Conservation (phyloP, 1,140 invertebrate genomes). For the Zaprionus kolodkinae region DNA sequence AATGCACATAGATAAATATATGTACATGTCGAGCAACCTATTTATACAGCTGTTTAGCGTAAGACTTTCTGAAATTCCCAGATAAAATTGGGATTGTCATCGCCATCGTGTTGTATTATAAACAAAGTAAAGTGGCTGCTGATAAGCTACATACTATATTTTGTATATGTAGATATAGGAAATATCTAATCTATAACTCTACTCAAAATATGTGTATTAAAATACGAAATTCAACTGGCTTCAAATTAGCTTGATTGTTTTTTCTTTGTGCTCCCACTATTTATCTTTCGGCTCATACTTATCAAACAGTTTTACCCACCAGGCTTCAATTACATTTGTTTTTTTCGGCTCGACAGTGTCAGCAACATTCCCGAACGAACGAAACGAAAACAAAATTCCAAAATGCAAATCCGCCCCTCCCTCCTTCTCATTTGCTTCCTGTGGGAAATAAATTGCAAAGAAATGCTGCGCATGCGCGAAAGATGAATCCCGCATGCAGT, state of each 20-base stretch:
- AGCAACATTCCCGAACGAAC: conserved; percentile 36
- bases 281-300: background rate
- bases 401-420: conserved; percentile 36
- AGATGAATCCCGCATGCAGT: conserved; percentile 16
- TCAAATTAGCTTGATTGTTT: background rate
- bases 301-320: conserved; percentile 57
- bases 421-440: conserved; percentile 14
- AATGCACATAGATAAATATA: background rate
- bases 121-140: conserved; percentile 7
- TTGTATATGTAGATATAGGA: background rate
- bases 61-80: conserved; percentile 1
- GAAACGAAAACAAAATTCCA: conserved; percentile 52
- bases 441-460: conserved; percentile 34
- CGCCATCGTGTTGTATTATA: conserved; percentile 6
- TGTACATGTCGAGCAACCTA: background rate
- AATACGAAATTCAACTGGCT: too few species aligned
- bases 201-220: too few species aligned
- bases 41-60: background rate
- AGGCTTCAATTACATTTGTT: conserved; percentile 50
- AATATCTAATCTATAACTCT: background rate
- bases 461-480: conserved; percentile 61
- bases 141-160: conserved; percentile 9
- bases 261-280: background rate
- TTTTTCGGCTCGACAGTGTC: conserved; percentile 53
- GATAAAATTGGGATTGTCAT: conserved; percentile 25